Evolutionary conservation across 1,140 invertebrate species (phyloP), one percentile per base, ranked within the genome.

Genomic region (Drosophila burlai): DNA sequence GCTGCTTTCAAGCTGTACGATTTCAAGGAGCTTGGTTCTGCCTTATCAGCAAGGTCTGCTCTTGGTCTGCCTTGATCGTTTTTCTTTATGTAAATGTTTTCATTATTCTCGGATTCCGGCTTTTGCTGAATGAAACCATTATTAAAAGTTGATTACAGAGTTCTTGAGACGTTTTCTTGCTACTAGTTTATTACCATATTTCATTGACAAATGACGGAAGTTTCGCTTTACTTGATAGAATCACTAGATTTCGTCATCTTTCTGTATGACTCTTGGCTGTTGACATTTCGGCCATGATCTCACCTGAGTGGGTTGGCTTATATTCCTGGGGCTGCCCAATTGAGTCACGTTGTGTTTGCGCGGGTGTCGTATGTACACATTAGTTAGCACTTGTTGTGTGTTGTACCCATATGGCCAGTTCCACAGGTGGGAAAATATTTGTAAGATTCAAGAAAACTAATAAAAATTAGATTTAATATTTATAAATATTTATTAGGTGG

Each of bases 271-370:
- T 64, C 43, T 49, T 64, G 45, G 15, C 67, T 66, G 21, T 66
- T 52, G 62, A 45, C 46, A 65, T 52, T 66, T 69, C 21, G 52
- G 42, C 69, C 65, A 71, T 73, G 69, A 72, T 43, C 69, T 73
- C 69, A 73, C 67, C 43, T n/a, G 54, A 40, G 36, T 57, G 52
- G 21, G 42, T 52, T 54, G 63, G 60, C 63, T 26, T 68, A n/a
- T 18, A 31, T 31, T 61, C 36, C 34, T 21, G 68, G 65, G 66
- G n/a, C 65, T 40, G 47, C 68, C 68, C 68, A 45, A 47, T 52
- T 73, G 71, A 73, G 67, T 73, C 71, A 73, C 68, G 55, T 63
- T 63, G 72, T 75, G 58, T 75, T 74, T 72, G 67, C 67, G 45
- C 58, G 69, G 69, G 59, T 42, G 55, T 38, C 47, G 49, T 55